Percentiles rank a stretch among this genome's conserved stretches.
phyloP scores from a whole-genome alignment of 2,888 invertebrate genomes.

The Dexiosoma caninum region DNA sequence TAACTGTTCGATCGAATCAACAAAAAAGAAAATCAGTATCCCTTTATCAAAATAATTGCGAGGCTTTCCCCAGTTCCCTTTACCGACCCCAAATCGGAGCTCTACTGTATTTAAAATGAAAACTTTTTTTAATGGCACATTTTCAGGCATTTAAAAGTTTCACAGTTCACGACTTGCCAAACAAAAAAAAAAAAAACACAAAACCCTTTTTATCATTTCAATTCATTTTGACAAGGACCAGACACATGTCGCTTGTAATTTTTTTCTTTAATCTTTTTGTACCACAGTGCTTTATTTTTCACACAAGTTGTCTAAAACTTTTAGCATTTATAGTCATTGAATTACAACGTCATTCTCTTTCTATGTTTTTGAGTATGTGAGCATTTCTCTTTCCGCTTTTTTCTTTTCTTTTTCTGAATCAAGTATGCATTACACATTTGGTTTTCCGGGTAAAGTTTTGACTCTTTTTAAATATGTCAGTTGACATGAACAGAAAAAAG shows the following conservation, averaged over 20 bases:
- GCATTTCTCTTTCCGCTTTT: conserved; percentile 2
- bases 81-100: no score
- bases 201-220: conserved; percentile 11
- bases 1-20: no score
- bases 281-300: conserved; percentile 43
- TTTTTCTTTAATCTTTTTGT: background rate
- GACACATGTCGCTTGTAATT: conserved; percentile 23
- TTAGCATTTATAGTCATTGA: conserved; percentile 58
- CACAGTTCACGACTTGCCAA: background rate
- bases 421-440: conserved; percentile 58
- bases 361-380: background rate
- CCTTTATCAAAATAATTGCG: no score
- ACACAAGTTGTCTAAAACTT: conserved; percentile 45
- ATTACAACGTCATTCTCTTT: conserved; percentile 57
- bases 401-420: conserved; percentile 35
- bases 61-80: no score
- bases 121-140: background rate
- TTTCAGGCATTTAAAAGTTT: background rate
- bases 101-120: no score
- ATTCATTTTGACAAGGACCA: conserved; percentile 9
- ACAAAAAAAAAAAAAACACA: background rate
- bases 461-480: conserved; percentile 23
- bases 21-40: no score
- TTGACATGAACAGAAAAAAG: background rate
- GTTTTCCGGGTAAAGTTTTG: conserved; percentile 54